A percentile compares a stretch with the other conserved stretches of the same genome.
phyloP scores from a whole-genome alignment of 2,797 vertebrate species.

The Poecile montanus region DNA sequence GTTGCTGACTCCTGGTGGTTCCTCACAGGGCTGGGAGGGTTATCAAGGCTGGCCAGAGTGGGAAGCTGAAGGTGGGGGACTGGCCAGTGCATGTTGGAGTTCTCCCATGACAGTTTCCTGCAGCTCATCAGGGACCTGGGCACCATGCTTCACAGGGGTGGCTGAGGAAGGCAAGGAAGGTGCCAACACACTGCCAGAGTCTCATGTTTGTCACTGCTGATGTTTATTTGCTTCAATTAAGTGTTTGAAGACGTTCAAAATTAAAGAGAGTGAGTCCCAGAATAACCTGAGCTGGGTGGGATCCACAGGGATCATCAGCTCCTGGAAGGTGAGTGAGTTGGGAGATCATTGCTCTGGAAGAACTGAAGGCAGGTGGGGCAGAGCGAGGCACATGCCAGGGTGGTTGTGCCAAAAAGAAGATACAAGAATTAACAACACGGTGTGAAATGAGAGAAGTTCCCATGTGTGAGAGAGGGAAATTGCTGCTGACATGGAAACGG shows the following conservation, averaged over 20 bases:
- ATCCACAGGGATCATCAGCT: neutral
- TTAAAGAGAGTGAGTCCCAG: neutral
- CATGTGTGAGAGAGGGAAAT: neutral
- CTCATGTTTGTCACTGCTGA: neutral
- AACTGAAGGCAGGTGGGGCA: neutral
- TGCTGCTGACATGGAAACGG: neutral
- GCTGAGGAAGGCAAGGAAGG: constrained; percentile 87
- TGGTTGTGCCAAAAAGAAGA: neutral
- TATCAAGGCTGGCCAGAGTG: constrained; percentile 89
- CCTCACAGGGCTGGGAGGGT: constrained; percentile 96
- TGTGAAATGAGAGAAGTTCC: neutral
- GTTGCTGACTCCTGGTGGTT: constrained; percentile 79
- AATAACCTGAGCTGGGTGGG: neutral
- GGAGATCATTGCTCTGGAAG: neutral
- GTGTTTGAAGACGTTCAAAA: neutral
- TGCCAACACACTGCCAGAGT: neutral
- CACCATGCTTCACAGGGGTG: constrained; percentile 85
- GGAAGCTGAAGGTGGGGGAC: constrained; percentile 90
- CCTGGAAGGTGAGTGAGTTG: neutral
- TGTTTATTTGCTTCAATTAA: neutral
- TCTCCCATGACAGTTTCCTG: constrained; percentile 87
- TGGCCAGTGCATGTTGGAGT: constrained; percentile 86
- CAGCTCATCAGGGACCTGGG: constrained; percentile 93
- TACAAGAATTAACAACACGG: accelerated
- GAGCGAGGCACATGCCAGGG: neutral